Evolutionary conservation across 2,888 invertebrate genomes (phyloP), one percentile per base, ranked within the genome.

Genomic region (Polymixis flavicincta): DNA sequence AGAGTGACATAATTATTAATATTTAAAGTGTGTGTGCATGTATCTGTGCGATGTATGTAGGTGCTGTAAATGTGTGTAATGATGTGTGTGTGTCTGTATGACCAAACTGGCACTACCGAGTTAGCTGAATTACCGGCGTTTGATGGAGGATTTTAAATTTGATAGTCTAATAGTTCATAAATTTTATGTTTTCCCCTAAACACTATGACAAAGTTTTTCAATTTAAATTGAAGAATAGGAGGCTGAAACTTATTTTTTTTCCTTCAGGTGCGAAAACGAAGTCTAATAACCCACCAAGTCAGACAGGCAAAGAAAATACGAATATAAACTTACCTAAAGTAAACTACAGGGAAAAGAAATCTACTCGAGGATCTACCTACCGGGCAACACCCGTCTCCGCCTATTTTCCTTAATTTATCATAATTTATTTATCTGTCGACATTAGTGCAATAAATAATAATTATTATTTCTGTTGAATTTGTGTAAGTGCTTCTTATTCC

Each of bases 341-440:
- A 50, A 92, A 94, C 83, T 96, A 96, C 82, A 94, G 93, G 81
- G 95, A 96, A 88, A 96, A 96, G 71, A 96, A 96, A 86, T 90
- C 95, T 22, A 89, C 94, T 7, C 91, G 93, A 78, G 88, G 90
- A 55, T 88, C 89, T n/a, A 94, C 94, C 0, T 95, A 95, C 82
- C 91, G 95, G 60, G 87, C 93, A 7, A 96, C 96, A 6, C 96
- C 96, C 2, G 94, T 96, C 6, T 96, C 96, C 8, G 96, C 96
- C 48, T 96, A 96, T 90, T 96, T 96, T 89, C 95, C 94, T 68
- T 87, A 82, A 82, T 63, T 48, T 60, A 9, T 7, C 5, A 19
- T 77, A 50, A 66, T 65, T 71, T 66, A 55, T 71, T 76, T 76
- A 71, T 71, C 37, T 68, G 71, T 82, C 61, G 55, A 63, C 14